Conservation (phyloP, 2,888 invertebrate genomes). For the Volucella bombylans region DNA sequence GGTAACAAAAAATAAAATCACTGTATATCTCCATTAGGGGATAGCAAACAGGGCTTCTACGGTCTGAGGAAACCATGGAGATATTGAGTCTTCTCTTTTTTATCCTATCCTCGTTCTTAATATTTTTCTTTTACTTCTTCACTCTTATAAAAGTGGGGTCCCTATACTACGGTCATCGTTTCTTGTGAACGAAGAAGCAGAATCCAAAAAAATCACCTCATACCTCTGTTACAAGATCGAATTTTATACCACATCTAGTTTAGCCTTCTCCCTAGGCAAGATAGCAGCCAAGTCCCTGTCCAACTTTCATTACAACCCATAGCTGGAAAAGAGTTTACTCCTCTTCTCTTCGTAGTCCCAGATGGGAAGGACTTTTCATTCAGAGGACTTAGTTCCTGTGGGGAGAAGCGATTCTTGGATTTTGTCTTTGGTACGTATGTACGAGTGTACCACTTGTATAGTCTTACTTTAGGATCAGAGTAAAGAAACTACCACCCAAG, state of each 20-base stretch:
- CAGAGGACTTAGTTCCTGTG: constrained; percentile 26
- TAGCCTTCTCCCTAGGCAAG: constrained; percentile 22
- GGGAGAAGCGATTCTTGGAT: constrained; percentile 63
- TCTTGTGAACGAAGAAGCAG: background rate
- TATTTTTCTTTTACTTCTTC: background rate
- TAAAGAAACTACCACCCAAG: constrained; percentile 56
- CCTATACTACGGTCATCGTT: constrained; percentile 27
- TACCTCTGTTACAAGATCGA: constrained; percentile 39
- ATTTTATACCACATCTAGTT: constrained; percentile 29
- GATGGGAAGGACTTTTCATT: constrained; percentile 23
- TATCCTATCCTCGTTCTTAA: background rate
- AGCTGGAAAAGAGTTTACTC: constrained; percentile 64
- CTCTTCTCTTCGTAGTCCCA: constrained; percentile 40
- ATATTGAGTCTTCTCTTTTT: constrained; percentile 26
- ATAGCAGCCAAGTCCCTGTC: constrained; percentile 60
- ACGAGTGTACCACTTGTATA: background rate
- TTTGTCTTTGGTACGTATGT: constrained; percentile 49
- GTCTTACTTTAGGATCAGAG: constrained; percentile 19
- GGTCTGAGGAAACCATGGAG: constrained; percentile 66
- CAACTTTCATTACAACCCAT: constrained; percentile 70
- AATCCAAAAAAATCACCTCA: constrained; percentile 32
- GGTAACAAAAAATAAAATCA: constrained; percentile 29
- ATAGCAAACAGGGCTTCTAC: constrained; percentile 45
- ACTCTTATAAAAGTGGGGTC: constrained; percentile 21
- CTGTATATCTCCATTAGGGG: constrained; percentile 40